Base-by-base conservation (phyloP, 2,888 invertebrate genomes). In the Seira ritae region DNA sequence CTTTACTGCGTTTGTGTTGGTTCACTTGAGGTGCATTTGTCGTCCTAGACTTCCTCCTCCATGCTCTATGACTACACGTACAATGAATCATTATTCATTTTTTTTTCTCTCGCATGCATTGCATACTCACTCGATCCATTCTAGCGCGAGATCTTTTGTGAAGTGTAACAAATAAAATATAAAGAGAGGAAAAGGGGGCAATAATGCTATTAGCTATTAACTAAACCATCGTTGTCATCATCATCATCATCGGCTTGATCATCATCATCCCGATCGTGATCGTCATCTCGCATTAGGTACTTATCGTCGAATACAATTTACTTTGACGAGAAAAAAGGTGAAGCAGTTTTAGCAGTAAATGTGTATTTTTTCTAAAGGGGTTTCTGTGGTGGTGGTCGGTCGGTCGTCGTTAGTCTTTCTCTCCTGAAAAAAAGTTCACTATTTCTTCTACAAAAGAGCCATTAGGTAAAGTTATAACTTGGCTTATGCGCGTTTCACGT, bases 141-240 rank as follows among this genome's bases (percentile, higher is more conserved):
- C 31, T 31, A 24, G 17, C n/a, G 6, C 65, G 24, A 68, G 19
- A 12, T 46, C 10, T 46, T 70, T 68, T 10, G 31, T 68, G 17
- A 22, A 22, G 31, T 68, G 42, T 42, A 73, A 68, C 17, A 62
- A 68, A 73, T 73, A 82, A 77, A 82, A 82, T 77, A 73, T 76
- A 67, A 76, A 67, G 46, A 76, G 23, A 19, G 68, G 76, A 76
- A 67, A 42, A 76, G 17, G 22, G 68, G 42, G 67, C 67, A 76
- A 76, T 55, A 46, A 80, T 70, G 80, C 75, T 80, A 80, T 80
- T 72, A 81, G 76, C 76, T 72, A 81, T 81, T 81, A 81, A 76
- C 66, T 81, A 81, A 82, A 82, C 77, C 82, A 66, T 76, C 74
- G 42, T 70, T 69, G 60, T 80, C 73, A 68, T 69, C 65, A 76